phyloP scores from a whole-genome alignment of 2,888 invertebrate species.

The Clunio marinus region DNA sequence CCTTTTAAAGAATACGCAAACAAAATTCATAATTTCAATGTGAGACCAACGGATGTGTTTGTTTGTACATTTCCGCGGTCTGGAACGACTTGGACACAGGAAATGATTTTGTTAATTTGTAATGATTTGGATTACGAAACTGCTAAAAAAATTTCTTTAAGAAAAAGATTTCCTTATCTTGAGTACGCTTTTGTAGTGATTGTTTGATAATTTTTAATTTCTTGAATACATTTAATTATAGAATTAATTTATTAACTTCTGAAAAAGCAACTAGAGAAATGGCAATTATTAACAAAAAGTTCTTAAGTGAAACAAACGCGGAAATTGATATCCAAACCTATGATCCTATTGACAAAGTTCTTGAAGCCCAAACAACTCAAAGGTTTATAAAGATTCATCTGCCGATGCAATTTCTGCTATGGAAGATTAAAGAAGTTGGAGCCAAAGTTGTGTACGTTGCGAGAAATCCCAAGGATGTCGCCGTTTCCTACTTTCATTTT shows the following conservation, averaged over 20 bases:
- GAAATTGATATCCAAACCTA: too few relatives aligned
- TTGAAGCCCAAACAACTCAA: too few relatives aligned
- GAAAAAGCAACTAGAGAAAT: too few relatives aligned
- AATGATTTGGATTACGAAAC: conserved; percentile 68
- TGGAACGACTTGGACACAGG: conserved; percentile 75
- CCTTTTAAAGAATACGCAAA: conserved; percentile 62
- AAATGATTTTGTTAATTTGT: conserved; percentile 72
- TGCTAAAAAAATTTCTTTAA: conserved; percentile 51
- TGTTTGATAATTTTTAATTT: not conserved
- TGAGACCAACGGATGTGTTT: conserved; percentile 65
- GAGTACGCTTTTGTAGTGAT: not conserved
- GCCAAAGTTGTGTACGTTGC: conserved; percentile 71
- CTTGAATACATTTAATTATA: not conserved
- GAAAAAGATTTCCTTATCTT: not conserved
- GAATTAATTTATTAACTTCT: not conserved
- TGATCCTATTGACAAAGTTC: too few relatives aligned
- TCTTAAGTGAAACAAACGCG: too few relatives aligned
- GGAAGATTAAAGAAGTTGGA: conserved; percentile 55
- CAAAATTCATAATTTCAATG: conserved; percentile 65
- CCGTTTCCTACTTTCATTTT: conserved; percentile 76
- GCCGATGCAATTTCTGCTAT: conserved; percentile 69
- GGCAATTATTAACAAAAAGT: too few relatives aligned
- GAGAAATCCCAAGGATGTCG: conserved; percentile 80
- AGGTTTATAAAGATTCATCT: conserved; percentile 63
- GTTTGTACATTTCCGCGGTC: conserved; percentile 75